Base-by-base conservation (phyloP, 2,888 invertebrate genomes). In the Eristalis pertinax region DNA sequence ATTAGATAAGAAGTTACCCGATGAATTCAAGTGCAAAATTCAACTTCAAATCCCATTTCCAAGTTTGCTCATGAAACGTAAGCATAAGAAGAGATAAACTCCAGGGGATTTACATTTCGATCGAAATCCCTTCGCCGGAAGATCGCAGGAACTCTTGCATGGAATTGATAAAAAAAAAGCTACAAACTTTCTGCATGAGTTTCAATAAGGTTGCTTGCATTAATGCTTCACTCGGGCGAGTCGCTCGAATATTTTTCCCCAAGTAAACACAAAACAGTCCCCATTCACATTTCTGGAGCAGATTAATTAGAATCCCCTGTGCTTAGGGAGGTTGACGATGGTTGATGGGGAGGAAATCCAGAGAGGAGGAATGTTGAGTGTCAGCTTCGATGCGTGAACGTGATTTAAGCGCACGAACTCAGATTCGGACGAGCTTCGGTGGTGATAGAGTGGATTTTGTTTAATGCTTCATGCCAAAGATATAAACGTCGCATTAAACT, bases 241-340 rank as follows among this genome's bases (percentile, higher is more conserved):
- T 35, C 32, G 22, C 60, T 62, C 26, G 35, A 41, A 60, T 38
- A n/a, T 41, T 72, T 60, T 60, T 13, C 70, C 4, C 38, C 60
- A 62, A 38, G 35, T 72, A 60, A 60, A 41, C 70, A 41, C n/a
- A 15, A 62, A 41, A 19, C n/a, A 60, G 32, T 58, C 32, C 13
- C 19, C 56, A 2, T 32, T 58, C 56, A 58, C 70, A 35, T 35
- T 35, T 32, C 26, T 38, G 22, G 24, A 13, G 24, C 22, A 15
- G 38, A 72, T 72, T 72, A 72, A 72, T 72, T 72, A 60, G 38
- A 58, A 72, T 72, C 70, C 32, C n/a, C n/a, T 72, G 32, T 32
- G 22, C 26, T 29, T n/a, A 50, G 41, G 29, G 15, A 26, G 22
- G 50, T 24, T 67, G 1, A 15, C 26, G 15, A 19, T 15, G 10